Evolutionary conservation across 2,113 vertebrate species (phyloP).

Genomic region (Struthidea cinerea): DNA sequence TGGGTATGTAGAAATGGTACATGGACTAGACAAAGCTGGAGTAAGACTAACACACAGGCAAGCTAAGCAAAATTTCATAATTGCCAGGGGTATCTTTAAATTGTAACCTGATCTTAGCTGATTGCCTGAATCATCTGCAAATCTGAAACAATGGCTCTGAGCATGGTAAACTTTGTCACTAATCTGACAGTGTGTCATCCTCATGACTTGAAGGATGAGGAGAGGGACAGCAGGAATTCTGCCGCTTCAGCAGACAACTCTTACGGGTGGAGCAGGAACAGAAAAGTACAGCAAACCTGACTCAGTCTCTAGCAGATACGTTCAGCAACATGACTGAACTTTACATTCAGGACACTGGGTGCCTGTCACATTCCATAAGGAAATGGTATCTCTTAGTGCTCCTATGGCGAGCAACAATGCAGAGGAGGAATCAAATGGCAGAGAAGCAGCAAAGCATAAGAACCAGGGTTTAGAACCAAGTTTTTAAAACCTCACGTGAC

Average conservation of each 20-base stretch:
- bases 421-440: background rate
- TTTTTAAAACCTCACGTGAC: background rate
- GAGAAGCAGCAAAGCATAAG: background rate
- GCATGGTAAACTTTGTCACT: background rate
- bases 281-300: background rate
- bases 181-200: background rate
- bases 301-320: background rate
- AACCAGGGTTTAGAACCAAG: background rate
- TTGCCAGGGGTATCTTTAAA: background rate
- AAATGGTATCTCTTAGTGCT: background rate
- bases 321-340: conserved; percentile 1
- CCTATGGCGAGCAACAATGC: background rate
- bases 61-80: background rate
- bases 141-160: background rate
- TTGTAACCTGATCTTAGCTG: background rate
- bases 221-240: background rate
- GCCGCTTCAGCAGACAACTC: conserved; percentile 2
- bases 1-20: background rate
- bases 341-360: background rate
- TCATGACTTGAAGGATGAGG: background rate
- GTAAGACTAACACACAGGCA: background rate
- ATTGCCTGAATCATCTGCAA: background rate
- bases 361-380: background rate
- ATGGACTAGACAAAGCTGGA: background rate
- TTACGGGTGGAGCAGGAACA: background rate